Conservation (phyloP, 2,113 vertebrate genomes). For the Triplophysa rosa region DNA sequence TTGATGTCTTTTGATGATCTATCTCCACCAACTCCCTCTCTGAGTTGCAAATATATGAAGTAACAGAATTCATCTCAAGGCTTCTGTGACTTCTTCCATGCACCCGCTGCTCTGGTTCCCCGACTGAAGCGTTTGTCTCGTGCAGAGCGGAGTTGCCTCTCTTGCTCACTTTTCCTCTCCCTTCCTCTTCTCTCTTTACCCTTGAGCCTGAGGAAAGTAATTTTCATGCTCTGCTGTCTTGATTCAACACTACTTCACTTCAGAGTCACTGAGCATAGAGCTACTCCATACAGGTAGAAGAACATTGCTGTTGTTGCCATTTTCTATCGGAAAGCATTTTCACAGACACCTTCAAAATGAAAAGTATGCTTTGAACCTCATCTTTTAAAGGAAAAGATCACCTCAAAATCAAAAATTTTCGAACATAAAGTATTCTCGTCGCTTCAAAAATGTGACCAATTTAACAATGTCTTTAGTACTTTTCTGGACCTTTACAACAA, state of each 20-base stretch:
- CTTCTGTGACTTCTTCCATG: conserved; percentile 56
- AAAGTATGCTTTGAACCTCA: neutral
- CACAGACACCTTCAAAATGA: neutral
- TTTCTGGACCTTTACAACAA: too few relatives aligned
- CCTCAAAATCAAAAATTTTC: too few relatives aligned
- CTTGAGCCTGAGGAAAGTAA: conserved; percentile 60
- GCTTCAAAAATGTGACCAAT: too few relatives aligned
- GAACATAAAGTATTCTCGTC: too few relatives aligned
- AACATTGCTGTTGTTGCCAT: neutral
- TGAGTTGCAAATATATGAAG: conserved; percentile 12
- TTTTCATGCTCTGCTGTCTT: conserved; percentile 66
- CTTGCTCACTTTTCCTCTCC: conserved; percentile 55
- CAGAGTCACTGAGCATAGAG: conserved; percentile 51
- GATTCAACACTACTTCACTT: conserved; percentile 54
- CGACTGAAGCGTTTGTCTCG: conserved; percentile 56
- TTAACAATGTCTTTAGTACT: too few relatives aligned
- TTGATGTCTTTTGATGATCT: conserved; percentile 29
- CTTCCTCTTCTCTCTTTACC: conserved; percentile 43
- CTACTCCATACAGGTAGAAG: conserved; percentile 31
- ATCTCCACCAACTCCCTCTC: conserved; percentile 8
- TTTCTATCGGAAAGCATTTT: neutral
- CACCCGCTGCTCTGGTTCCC: conserved; percentile 49
- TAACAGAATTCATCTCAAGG: conserved; percentile 24
- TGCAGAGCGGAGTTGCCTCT: conserved; percentile 56
- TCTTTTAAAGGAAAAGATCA: neutral